A percentile compares a stretch with the other conserved stretches of the same genome.
Evolutionary conservation across 2,113 vertebrate species (phyloP).

Genomic region (Rhodinocichla rosea): DNA sequence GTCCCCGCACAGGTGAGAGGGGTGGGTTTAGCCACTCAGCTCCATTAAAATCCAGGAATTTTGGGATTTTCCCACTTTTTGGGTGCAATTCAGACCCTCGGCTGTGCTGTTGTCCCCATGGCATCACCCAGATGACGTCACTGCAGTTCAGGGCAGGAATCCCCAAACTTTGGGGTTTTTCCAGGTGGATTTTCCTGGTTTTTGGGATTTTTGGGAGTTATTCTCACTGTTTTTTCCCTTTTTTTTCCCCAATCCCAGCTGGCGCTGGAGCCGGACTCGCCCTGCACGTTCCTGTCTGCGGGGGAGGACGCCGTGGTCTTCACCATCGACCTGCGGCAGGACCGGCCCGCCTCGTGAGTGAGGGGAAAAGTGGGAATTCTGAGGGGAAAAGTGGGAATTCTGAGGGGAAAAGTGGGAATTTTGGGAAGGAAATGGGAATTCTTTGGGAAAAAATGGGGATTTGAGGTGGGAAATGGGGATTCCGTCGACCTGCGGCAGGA

Average conservation of each 20-base stretch:
- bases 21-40: neutral
- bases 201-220: neutral
- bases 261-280: constrained; percentile 94
- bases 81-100: neutral
- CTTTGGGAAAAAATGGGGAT: neutral
- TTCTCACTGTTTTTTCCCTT: fast-evolving
- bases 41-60: neutral
- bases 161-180: neutral
- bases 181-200: fast-evolving
- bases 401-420: neutral
- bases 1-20: neutral
- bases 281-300: constrained; percentile 95
- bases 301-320: constrained; percentile 96
- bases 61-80: neutral
- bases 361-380: neutral
- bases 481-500: constrained; percentile 90
- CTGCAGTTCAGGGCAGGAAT: fast-evolving
- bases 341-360: constrained; percentile 90
- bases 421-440: fast-evolving
- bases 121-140: neutral
- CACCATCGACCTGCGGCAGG: constrained; percentile 90
- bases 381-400: neutral
- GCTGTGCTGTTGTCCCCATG: no score
- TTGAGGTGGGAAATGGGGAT: neutral
- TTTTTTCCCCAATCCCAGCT: constrained; percentile 67